phyloP scores from a whole-genome alignment of 37 sponge, comb jelly and placozoan genomes.

The Eunapius fragilis region DNA sequence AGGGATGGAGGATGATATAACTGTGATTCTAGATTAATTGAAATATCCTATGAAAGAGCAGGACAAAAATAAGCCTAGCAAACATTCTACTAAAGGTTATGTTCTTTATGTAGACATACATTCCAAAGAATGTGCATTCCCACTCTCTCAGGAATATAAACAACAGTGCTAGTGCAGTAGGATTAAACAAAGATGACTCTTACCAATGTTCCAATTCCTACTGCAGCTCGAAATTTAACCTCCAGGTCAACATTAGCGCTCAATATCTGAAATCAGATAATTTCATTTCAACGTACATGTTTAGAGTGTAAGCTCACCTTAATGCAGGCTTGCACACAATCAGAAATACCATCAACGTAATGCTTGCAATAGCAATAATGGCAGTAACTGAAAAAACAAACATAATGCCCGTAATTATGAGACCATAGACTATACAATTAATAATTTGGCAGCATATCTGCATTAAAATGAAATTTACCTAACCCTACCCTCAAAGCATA shows the following conservation, averaged over 20 bases:
- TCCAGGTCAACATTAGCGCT: constrained; percentile 51
- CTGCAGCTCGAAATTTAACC: constrained; percentile 61
- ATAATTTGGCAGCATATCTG: too few relatives aligned
- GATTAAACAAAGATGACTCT: neutral
- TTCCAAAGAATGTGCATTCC: too few relatives aligned
- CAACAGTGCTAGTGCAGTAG: too few relatives aligned
- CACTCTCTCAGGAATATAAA: too few relatives aligned
- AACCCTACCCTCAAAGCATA: too few relatives aligned
- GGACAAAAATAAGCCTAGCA: too few relatives aligned
- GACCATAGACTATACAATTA: neutral
- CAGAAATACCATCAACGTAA: neutral
- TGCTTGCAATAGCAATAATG: neutral
- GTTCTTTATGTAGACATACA: too few relatives aligned
- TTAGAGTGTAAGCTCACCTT: constrained; percentile 5
- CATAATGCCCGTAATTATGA: neutral
- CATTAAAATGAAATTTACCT: too few relatives aligned
- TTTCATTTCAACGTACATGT: neutral
- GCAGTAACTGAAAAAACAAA: neutral
- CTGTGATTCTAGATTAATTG: too few relatives aligned
- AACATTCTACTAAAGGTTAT: too few relatives aligned
- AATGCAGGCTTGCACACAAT: constrained; percentile 16
- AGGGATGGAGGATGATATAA: too few relatives aligned
- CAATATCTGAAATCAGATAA: constrained; percentile 29
- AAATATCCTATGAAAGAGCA: too few relatives aligned
- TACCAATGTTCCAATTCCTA: constrained; percentile 75